A percentile compares a stretch with the other conserved stretches of the same genome.
Evolutionary conservation across 2,888 invertebrate genomes (phyloP).

Genomic region (Scaptomyza reducta): DNA sequence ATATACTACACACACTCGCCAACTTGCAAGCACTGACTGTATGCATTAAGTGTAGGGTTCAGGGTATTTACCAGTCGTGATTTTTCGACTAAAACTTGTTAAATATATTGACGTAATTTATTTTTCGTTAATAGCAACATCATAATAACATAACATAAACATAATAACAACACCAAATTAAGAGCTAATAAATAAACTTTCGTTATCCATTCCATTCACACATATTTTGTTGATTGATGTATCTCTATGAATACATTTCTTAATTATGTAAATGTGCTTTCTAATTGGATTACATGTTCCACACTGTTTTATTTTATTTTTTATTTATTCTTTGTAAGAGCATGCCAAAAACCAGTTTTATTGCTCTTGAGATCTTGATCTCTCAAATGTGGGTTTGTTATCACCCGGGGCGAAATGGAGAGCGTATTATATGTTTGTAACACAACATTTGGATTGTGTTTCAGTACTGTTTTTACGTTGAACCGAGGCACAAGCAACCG

Average conservation of each 20-base stretch:
- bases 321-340: not conserved
- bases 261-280: not conserved
- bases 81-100: too few relatives aligned
- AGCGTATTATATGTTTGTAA: not conserved
- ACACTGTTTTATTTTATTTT: not conserved
- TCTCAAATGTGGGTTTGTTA: not conserved
- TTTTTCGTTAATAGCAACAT: not conserved
- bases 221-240: not conserved
- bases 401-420: not conserved
- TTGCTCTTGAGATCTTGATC: not conserved
- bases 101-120: not conserved
- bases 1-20: too few relatives aligned
- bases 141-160: too few relatives aligned
- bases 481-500: not conserved
- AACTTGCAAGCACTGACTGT: too few relatives aligned
- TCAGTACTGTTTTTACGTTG: not conserved
- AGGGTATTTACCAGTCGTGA: too few relatives aligned
- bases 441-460: not conserved
- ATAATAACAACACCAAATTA: too few relatives aligned
- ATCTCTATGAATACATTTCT: not conserved
- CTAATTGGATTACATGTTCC: not conserved
- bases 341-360: not conserved
- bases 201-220: conserved; percentile 2
- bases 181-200: not conserved
- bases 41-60: too few relatives aligned